Evolutionary conservation across 2,113 vertebrate genomes (phyloP).

Genomic region (Nannobrachium achirus): DNA sequence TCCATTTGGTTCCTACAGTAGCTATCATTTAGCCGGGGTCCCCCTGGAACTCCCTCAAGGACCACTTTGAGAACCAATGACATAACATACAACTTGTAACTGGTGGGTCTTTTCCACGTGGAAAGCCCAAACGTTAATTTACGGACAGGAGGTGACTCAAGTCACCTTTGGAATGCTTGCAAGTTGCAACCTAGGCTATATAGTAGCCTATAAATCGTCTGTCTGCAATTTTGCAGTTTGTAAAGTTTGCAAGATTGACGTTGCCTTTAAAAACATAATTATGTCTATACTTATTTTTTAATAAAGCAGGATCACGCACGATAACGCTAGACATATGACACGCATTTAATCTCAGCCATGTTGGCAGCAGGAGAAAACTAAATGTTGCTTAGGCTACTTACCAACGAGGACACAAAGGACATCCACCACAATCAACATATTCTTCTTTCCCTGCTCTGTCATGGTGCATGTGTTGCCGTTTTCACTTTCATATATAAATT

Average conservation of each 20-base stretch:
- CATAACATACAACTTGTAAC: too few species aligned
- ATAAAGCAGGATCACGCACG: not conserved
- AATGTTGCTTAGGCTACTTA: constrained; percentile 72
- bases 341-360: constrained; percentile 40
- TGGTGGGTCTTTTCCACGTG: too few species aligned
- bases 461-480: constrained; percentile 39
- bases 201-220: not conserved
- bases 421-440: constrained; percentile 84
- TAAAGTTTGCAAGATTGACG: not conserved
- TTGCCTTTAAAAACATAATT: not conserved
- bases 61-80: too few species aligned
- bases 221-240: not conserved
- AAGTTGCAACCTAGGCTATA: too few species aligned
- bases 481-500: constrained; percentile 30
- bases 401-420: constrained; percentile 85
- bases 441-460: constrained; percentile 78
- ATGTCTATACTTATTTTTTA: not conserved
- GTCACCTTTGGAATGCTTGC: too few species aligned
- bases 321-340: not conserved
- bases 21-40: too few species aligned
- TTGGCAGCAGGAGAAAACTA: constrained; percentile 16
- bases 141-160: too few species aligned
- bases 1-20: too few species aligned
- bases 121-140: too few species aligned
- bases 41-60: too few species aligned